Evolutionary conservation across 1,140 invertebrate genomes (phyloP).

Genomic region (Ctenoplectra terminalis): DNA sequence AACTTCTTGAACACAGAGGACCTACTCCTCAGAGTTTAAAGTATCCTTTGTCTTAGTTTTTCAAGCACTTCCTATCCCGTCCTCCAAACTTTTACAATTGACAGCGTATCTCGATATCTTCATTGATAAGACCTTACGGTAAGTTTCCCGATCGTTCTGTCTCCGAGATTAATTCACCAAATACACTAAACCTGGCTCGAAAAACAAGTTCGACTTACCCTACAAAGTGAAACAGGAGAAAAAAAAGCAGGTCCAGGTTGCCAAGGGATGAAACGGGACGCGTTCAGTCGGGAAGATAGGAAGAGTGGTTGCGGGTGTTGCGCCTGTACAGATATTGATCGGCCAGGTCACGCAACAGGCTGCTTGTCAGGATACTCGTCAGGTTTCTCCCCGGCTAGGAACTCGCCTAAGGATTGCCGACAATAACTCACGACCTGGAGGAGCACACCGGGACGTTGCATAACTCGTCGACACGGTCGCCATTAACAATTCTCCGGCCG

Average conservation of each 20-base stretch:
- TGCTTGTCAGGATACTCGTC: slow-evolving; percentile 74
- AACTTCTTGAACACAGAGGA: too few relatives aligned
- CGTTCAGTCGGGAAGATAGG: slow-evolving; percentile 30
- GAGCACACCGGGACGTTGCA: not conserved
- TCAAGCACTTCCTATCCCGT: too few relatives aligned
- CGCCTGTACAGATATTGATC: slow-evolving; percentile 75
- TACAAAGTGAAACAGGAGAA: not conserved
- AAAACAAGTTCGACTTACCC: too few relatives aligned
- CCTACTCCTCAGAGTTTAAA: too few relatives aligned
- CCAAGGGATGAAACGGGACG: slow-evolving; percentile 14
- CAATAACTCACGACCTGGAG: slow-evolving; percentile 38
- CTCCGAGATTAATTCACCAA: not conserved
- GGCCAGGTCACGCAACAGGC: slow-evolving; percentile 77
- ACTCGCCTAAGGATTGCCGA: slow-evolving; percentile 52
- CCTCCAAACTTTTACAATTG: too few relatives aligned
- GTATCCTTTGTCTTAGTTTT: too few relatives aligned
- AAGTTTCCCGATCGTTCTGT: not conserved
- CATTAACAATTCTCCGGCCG: slow-evolving; percentile 53
- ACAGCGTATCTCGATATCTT: too few relatives aligned
- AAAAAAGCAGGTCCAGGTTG: too few relatives aligned
- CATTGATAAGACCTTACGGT: too few relatives aligned
- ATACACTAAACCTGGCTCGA: rapidly evolving
- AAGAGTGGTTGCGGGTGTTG: slow-evolving; percentile 56
- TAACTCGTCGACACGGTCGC: not conserved
- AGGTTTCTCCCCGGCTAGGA: slow-evolving; percentile 54